Evolutionary conservation across 1,140 invertebrate species (phyloP).

Genomic region (Magallana angulata): DNA sequence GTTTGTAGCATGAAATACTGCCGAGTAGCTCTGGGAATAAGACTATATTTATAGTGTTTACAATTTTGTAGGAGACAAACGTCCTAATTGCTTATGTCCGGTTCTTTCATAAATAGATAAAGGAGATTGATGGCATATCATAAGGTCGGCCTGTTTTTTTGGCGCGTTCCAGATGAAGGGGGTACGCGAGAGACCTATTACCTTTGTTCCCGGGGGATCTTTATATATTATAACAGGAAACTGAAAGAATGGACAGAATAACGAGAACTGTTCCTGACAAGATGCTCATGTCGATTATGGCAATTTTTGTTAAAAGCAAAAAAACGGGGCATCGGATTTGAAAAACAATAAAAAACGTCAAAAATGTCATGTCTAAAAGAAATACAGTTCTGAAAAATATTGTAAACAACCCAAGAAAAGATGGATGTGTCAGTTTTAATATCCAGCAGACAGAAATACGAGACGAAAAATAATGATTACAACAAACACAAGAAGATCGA

Average conservation of each 20-base stretch:
- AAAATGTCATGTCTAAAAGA: constrained; percentile 17
- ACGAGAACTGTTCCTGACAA: not conserved
- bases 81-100: no score
- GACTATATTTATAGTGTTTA: no score
- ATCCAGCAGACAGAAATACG: constrained; percentile 3
- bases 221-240: not conserved
- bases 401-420: constrained; percentile 23
- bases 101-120: no score
- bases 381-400: constrained; percentile 25
- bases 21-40: no score
- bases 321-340: not conserved
- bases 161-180: not conserved
- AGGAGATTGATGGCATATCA: no score
- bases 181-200: not conserved
- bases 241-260: not conserved
- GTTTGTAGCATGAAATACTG: no score
- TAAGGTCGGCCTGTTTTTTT: not conserved
- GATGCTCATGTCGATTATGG: not conserved
- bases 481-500: not conserved
- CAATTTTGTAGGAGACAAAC: no score
- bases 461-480: not conserved
- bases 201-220: not conserved
- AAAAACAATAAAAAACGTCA: not conserved
- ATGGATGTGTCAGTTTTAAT: constrained; percentile 16
- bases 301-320: not conserved